Evolutionary conservation across 2,797 vertebrate genomes (phyloP), one percentile per base, ranked within the genome.

Genomic region (Enteromius viviparus): DNA sequence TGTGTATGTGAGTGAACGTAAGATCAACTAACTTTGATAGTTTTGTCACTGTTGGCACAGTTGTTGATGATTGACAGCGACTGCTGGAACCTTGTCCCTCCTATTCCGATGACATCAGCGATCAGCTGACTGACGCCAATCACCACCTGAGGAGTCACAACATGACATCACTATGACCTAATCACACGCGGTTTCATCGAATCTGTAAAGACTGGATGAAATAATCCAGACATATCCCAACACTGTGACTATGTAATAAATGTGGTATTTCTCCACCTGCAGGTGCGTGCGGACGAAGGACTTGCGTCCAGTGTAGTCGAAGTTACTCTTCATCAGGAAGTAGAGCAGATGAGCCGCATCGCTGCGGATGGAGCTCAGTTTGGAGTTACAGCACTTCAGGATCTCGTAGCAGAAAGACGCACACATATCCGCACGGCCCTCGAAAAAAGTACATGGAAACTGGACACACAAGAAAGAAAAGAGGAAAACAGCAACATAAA

Each of bases 301-400:
- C 82, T 96, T 98, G 89, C 98, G 97, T 4, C 97, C 95, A 0
- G 97, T 99, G 93, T 98, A 99, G 92, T 99, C 98, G 6, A 99
- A 99, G 92, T 99, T 99, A 92, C 97, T 99, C 89, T 97, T 96
- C 98, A 99, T 99, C 85, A 99, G 94, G 90, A 99, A 99, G 89
- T 99, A 99, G 29, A 99, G 96, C 68, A 99, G 94, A 78, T 98
- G 97, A 0, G 98, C 98, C 0, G 98, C 97, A 14, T 99, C 98
- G 0, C 94, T 96, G 69, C 98, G 94, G 87, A 98, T 98, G 86
- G 96, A 97, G 92, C 97, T 96, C 87, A 99, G 94, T 88, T 99
- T 99, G 90, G 97, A 98, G 92, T 98, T 99, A 69, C 98, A 99
- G 78, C 96, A 99, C 89, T 99, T 99, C 82, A 99, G 94, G 84